These are phyloP conservation scores for Nymphalis io DNA, from an alignment of 1,140 invertebrate genomes.

Conservation along the genomic window DNA sequence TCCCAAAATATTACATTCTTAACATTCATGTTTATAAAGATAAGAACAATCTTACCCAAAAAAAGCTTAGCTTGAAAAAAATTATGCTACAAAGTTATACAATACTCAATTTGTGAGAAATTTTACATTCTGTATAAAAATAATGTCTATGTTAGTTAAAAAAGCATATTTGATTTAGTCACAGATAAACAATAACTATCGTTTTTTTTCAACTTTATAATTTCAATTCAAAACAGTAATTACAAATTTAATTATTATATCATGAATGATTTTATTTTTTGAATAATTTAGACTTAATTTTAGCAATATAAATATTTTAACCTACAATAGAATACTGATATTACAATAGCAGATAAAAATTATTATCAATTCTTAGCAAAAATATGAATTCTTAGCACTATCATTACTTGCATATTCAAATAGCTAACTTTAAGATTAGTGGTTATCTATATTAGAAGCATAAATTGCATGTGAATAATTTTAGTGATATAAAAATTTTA, in stretches of 20 bases:
- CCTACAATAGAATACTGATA: slow-evolving; percentile 1
- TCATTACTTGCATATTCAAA: neutral
- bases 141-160: neutral
- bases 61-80: slow-evolving; percentile 7
- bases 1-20: slow-evolving; percentile 64
- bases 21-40: slow-evolving; percentile 35
- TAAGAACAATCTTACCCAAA: slow-evolving; percentile 31
- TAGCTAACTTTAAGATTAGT: neutral
- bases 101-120: neutral
- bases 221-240: neutral
- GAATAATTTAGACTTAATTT: too few relatives aligned
- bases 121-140: slow-evolving; percentile 5
- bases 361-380: neutral
- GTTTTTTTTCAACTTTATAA: too few relatives aligned
- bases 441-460: neutral
- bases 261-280: too few relatives aligned
- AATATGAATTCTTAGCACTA: slow-evolving; percentile 15
- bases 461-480: neutral
- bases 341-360: neutral
- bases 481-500: neutral
- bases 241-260: neutral
- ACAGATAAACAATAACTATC: neutral
- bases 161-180: neutral
- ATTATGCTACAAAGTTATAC: neutral
- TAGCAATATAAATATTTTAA: neutral